phyloP scores from a whole-genome alignment of 2,888 invertebrate genomes.

The Cordilura impudica region DNA sequence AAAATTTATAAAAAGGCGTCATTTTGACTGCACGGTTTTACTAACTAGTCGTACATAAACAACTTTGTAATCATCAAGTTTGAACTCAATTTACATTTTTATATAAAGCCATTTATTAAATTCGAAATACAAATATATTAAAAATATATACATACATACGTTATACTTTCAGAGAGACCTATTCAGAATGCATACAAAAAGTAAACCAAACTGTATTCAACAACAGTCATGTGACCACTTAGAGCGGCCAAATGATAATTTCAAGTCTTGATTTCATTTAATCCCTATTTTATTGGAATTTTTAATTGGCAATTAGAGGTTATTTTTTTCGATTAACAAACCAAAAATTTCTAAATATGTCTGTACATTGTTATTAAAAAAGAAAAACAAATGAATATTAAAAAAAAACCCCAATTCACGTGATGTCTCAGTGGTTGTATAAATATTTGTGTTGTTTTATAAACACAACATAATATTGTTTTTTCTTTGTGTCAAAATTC shows the following conservation, averaged over 20 bases:
- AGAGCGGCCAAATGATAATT: background rate
- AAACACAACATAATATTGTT: background rate
- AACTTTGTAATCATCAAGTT: no score
- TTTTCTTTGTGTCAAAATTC: background rate
- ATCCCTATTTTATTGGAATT: background rate
- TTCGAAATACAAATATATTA: no score
- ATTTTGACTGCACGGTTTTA: no score
- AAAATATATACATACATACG: no score
- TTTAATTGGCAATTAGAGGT: background rate
- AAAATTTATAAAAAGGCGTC: no score
- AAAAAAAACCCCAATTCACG: background rate
- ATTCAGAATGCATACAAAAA: background rate
- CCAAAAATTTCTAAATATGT: no score
- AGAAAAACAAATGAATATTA: no score
- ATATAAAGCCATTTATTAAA: no score
- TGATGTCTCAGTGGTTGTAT: background rate
- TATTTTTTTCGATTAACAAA: conserved; percentile 7
- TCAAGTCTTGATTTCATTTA: background rate
- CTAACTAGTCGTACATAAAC: no score
- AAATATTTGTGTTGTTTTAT: background rate
- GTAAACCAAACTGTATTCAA: background rate
- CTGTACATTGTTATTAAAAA: no score
- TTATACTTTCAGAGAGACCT: no score
- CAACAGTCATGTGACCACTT: background rate
- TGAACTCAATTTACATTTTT: no score